Evolutionary conservation across 2,113 vertebrate genomes (phyloP).

Genomic region (Upupa epops): DNA sequence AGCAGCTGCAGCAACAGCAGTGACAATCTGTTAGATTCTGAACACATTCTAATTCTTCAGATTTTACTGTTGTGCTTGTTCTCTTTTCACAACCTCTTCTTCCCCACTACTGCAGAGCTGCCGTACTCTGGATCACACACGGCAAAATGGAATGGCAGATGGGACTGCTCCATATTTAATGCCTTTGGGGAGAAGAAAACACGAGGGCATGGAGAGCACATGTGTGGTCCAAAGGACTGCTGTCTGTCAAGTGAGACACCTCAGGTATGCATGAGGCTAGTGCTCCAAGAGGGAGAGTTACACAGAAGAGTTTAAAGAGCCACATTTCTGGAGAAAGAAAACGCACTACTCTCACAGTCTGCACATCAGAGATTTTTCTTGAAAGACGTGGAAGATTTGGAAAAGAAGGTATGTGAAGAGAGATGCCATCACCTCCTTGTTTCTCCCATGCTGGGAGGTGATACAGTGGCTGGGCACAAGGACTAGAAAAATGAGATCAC

Average conservation of each 20-base stretch:
- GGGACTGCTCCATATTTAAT: conserved; percentile 37
- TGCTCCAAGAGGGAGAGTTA: not conserved
- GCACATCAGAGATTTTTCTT: not conserved
- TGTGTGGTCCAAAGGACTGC: not conserved
- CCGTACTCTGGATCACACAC: not conserved
- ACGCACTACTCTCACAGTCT: not conserved
- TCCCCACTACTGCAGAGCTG: not conserved
- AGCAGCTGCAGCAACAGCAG: not conserved
- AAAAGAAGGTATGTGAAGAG: not conserved
- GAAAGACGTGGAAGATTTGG: not conserved
- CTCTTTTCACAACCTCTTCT: not conserved
- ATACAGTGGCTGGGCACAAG: not conserved
- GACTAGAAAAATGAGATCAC: not conserved
- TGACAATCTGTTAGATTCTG: not conserved
- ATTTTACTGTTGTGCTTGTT: not conserved
- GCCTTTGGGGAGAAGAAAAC: not conserved
- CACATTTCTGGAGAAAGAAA: not conserved
- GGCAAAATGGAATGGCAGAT: not conserved
- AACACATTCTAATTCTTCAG: not conserved
- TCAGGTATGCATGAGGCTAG: not conserved
- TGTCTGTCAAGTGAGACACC: not conserved
- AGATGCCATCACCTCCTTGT: not conserved
- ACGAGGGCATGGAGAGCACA: not conserved
- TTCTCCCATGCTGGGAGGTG: not conserved
- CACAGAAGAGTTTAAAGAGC: not conserved